Percentiles rank a stretch among this genome's conserved stretches.
Evolutionary conservation across 35 echinoderm and acorn worm species (phyloP).

Genomic region (Anneissia japonica): DNA sequence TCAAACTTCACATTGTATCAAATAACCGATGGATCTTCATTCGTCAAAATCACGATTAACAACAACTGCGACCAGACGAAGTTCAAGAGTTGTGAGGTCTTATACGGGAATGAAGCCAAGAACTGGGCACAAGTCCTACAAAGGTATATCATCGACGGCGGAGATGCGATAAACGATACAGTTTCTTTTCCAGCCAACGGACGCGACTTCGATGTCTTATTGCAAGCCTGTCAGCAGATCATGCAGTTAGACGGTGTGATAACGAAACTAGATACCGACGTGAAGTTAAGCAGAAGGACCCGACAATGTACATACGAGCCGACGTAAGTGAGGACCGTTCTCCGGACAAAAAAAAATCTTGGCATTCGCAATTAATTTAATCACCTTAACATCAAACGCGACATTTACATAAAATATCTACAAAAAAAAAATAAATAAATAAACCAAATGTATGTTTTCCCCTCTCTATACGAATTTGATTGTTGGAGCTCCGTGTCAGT

Average conservation of each 20-base stretch:
- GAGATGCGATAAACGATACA: too few species aligned
- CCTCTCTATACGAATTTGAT: too few species aligned
- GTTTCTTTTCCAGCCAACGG: not conserved
- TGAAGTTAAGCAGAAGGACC: not conserved
- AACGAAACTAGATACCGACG: not conserved
- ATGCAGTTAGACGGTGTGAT: not conserved
- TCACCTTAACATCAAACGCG: too few species aligned
- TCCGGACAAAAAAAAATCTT: too few species aligned
- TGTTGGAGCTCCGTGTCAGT: too few species aligned
- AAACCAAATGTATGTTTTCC: too few species aligned
- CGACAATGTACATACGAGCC: not conserved
- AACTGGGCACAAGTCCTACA: not conserved
- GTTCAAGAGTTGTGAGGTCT: not conserved
- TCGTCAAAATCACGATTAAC: not conserved
- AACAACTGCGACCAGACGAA: not conserved
- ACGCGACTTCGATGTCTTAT: not conserved
- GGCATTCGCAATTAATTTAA: too few species aligned
- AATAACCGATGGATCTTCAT: not conserved
- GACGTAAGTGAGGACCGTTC: too few species aligned
- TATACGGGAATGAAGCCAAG: not conserved
- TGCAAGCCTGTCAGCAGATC: not conserved
- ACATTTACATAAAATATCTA: too few species aligned
- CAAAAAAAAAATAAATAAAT: too few species aligned
- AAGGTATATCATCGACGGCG: not conserved
- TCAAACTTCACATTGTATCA: slow-evolving; percentile 1